A percentile compares a stretch with the other conserved stretches of the same genome.
Conservation (phyloP, 2,797 vertebrate genomes). For the Heterohyrax brucei region DNA sequence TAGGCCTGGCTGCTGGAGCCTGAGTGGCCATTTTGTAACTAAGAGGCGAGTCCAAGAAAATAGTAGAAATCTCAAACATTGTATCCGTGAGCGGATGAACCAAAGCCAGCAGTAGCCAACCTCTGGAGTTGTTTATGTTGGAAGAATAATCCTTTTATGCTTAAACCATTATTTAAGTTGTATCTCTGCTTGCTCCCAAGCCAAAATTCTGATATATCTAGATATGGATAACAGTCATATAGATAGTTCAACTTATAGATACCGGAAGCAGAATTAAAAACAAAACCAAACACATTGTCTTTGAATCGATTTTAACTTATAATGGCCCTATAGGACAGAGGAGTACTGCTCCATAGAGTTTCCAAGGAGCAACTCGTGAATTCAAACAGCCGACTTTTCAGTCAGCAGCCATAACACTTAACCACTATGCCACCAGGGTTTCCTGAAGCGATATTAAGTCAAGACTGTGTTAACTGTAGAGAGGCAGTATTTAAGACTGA, state of each 20-base stretch:
- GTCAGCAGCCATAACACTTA: no score
- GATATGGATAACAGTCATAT: background rate
- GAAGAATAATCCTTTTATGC: background rate
- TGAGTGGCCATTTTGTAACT: constrained; percentile 34
- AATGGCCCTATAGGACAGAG: no score
- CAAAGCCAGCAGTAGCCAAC: background rate
- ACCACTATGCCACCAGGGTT: no score
- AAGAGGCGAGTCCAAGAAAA: background rate
- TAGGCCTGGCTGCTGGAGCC: background rate
- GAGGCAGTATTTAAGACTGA: background rate
- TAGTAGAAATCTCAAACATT: background rate
- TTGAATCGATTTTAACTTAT: no score
- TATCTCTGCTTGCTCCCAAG: background rate
- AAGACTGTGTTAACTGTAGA: background rate
- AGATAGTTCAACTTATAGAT: background rate
- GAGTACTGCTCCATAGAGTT: no score
- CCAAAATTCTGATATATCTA: background rate
- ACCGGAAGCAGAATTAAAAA: background rate
- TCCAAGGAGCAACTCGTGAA: no score
- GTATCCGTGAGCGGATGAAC: background rate
- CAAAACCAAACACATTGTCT: no score
- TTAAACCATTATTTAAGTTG: background rate
- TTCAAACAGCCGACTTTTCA: no score
- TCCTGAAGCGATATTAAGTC: no score
- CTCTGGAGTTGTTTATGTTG: background rate